These are phyloP conservation scores for Aphis gossypii DNA, from an alignment of 1,140 invertebrate species.

Conservation along the genomic window DNA sequence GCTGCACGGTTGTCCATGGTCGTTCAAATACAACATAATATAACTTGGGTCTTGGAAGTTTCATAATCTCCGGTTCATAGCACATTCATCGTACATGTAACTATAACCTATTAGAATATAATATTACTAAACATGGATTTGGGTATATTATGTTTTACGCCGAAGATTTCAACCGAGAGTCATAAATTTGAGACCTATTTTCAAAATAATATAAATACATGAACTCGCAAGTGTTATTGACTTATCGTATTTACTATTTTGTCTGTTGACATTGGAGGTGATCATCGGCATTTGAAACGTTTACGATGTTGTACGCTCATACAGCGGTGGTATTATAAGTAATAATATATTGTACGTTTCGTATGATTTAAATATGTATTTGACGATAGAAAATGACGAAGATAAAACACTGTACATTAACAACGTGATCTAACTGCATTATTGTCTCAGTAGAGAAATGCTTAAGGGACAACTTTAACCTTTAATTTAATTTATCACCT, in stretches of 20 bases:
- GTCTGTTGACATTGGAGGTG: background rate
- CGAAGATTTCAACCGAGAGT: background rate
- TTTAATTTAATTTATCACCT: no score
- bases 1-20: background rate
- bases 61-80: background rate
- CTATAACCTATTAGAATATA: background rate
- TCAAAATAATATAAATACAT: background rate
- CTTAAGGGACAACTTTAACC: no score
- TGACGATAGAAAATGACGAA: background rate
- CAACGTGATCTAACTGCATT: no score
- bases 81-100: background rate
- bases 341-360: background rate
- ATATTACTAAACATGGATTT: background rate
- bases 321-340: background rate
- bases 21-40: background rate
- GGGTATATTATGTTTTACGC: background rate
- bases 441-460: no score
- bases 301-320: background rate
- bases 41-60: background rate
- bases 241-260: background rate
- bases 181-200: background rate
- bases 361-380: background rate
- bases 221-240: background rate
- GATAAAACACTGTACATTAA: background rate
- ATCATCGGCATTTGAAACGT: background rate